Evolutionary conservation across 2,113 vertebrate genomes (phyloP), one percentile per base, ranked within the genome.

Genomic region (Tricholaema leucomelas): DNA sequence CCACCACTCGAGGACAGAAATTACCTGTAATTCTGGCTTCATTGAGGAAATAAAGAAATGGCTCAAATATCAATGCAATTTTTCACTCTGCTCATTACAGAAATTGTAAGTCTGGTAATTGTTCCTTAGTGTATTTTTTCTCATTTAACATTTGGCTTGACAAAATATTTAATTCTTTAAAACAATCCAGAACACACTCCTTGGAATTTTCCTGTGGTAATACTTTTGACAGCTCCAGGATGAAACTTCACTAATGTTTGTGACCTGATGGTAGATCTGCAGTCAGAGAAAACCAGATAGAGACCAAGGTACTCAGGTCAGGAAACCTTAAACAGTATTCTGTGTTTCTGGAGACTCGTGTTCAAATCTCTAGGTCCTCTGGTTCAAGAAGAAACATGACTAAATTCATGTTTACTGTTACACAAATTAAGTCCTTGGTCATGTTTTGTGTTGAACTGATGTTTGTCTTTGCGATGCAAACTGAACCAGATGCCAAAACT

Each of bases 11-110:
- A 86, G 58, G 40, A 63, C 73, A 84, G 55, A 88, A 94, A 70
- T 91, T 91, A 86, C 73, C 74, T 83, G 44, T 75, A 60, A 75
- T 92, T 91, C 81, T 81, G 46, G 48, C 67, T 79, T 69, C 33
- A 7, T 40, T 55, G 25, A 79, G 59, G 50, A 65, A 65, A 50
- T 72, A 21, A 21, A 1, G 9, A 69, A 91, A 30, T 87, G 55
- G 44, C 52, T 87, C 20, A 31, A 36, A 73, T 81, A 50, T 70
- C 21, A 89, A 61, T 85, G 52, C 24, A 2, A 0, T 40, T 89
- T 69, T 82, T 63, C n/a, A 28, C 61, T 58, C 12, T 46, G 20
- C 35, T 74, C n/a, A 5, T 69, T 81, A 54, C 24, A 59, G 71
- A 79, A 87, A 30, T 56, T 90, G 15, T 40, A 78, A 60, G 21